Evolutionary conservation across 2,888 invertebrate species (phyloP).

Genomic region (Adelphocoris suturalis): DNA sequence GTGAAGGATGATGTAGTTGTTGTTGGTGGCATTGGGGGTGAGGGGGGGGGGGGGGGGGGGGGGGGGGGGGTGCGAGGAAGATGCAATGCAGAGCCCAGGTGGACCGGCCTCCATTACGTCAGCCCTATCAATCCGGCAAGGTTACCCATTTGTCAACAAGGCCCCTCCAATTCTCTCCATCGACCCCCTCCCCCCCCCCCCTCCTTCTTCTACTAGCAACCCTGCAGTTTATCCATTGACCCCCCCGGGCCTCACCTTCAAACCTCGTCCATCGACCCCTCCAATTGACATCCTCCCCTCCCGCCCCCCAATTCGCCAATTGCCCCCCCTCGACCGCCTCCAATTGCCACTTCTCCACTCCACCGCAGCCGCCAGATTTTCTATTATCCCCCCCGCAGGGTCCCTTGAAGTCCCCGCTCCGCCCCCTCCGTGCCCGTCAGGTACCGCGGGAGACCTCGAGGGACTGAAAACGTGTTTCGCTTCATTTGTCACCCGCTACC

Average conservation of each 20-base stretch:
- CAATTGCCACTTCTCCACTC: neutral
- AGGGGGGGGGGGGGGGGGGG: neutral
- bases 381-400: conserved; percentile 40
- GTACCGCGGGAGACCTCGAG: neutral
- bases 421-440: too few relatives aligned
- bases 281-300: neutral
- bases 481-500: conserved; percentile 13
- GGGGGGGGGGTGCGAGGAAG: neutral
- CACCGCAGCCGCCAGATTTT: conserved; percentile 3
- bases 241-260: neutral
- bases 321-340: neutral
- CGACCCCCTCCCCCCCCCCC: neutral
- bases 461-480: neutral
- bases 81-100: conserved; percentile 57
- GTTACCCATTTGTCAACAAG: conserved; percentile 70
- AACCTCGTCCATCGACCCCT: conserved; percentile 12
- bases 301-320: neutral
- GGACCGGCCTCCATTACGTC: conserved; percentile 66
- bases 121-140: conserved; percentile 66
- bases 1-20: too few relatives aligned
- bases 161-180: conserved; percentile 55
- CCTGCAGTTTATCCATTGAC: conserved; percentile 2
- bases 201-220: too few relatives aligned
- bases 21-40: too few relatives aligned
- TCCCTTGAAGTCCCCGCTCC: neutral